phyloP scores from a whole-genome alignment of 2,113 vertebrate species.

The Hystrix brachyura region DNA sequence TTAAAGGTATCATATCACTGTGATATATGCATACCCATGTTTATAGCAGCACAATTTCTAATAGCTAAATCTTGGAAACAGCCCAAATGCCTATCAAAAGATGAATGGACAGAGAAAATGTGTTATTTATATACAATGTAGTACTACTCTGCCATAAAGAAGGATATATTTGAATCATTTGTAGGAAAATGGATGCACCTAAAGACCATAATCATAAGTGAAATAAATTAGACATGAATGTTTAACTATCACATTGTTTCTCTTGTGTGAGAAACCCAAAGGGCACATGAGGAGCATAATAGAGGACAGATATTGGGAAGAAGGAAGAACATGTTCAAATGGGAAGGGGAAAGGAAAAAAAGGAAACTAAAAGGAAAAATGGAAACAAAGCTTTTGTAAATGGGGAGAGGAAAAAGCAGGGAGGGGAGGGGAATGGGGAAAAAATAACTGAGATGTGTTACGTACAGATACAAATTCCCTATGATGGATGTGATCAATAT shows the following conservation, averaged over 20 bases:
- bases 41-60: neutral
- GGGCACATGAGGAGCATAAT: neutral
- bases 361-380: neutral
- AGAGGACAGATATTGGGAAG: neutral
- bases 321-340: neutral
- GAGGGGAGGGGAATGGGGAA: neutral
- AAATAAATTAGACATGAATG: neutral
- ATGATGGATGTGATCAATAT: neutral
- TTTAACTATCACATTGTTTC: neutral
- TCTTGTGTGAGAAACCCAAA: neutral
- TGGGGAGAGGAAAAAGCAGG: neutral
- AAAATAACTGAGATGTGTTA: neutral
- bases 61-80: neutral
- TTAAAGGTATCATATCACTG: neutral
- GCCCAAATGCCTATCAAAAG: neutral
- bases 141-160: neutral
- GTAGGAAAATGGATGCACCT: neutral
- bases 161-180: neutral
- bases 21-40: neutral
- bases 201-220: neutral
- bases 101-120: neutral
- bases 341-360: neutral
- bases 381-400: neutral
- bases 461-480: neutral
- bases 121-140: neutral